These are phyloP conservation scores for Labia minor DNA, from an alignment of 2,888 invertebrate species.

Conservation along the genomic window DNA sequence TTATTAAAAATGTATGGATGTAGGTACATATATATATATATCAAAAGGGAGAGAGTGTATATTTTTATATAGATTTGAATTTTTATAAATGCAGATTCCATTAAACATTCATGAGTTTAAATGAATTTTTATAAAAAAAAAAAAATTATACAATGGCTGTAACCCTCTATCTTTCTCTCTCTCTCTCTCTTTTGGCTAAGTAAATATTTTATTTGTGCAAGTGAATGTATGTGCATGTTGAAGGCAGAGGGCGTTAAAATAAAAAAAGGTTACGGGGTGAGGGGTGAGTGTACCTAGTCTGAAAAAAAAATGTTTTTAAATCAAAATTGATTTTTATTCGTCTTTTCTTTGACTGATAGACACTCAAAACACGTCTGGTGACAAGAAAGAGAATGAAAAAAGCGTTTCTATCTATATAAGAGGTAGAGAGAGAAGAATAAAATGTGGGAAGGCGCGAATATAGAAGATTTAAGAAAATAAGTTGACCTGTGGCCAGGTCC, in stretches of 20 bases:
- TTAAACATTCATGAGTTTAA: not conserved
- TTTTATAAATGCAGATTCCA: not conserved
- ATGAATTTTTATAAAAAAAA: no score
- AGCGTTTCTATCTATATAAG: no score
- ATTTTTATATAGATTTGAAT: not conserved
- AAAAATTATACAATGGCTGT: not conserved
- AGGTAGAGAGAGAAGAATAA: no score
- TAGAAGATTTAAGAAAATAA: no score
- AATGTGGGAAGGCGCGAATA: no score
- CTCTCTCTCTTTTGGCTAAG: not conserved
- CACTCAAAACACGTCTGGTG: not conserved
- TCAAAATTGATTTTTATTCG: not conserved
- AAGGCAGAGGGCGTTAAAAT: not conserved
- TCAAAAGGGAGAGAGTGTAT: not conserved
- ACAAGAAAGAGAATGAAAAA: no score
- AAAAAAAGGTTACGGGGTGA: not conserved
- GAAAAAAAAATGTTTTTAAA: not conserved
- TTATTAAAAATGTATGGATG: not conserved
- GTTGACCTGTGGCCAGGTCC: no score
- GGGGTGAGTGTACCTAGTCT: not conserved
- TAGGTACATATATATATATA: not conserved
- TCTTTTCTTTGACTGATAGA: not conserved
- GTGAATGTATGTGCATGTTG: not conserved
- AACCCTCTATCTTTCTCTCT: not conserved
- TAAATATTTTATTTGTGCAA: not conserved